Conservation (phyloP, 1,140 invertebrate species). For the Brachionus sp. region DNA sequence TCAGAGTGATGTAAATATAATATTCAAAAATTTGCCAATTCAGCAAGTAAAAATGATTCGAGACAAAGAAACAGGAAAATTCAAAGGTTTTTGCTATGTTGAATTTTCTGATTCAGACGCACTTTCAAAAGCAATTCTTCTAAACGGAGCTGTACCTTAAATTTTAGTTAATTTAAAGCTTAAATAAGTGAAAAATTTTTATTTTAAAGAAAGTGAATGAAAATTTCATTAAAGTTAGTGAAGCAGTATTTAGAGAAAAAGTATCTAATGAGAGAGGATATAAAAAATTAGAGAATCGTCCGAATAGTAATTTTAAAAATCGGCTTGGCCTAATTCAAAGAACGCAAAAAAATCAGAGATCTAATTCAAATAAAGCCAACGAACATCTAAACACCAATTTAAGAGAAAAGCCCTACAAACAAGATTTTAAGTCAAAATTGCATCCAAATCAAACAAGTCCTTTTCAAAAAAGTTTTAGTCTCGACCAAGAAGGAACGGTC, state of each 20-base stretch:
- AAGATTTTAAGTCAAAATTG: not conserved
- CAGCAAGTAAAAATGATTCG: constrained; percentile 31
- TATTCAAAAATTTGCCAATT: constrained; percentile 29
- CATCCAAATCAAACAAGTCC: not conserved
- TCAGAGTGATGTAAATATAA: constrained; percentile 6
- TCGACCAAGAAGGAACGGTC: not conserved
- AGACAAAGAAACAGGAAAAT: constrained; percentile 19
- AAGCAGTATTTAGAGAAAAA: not conserved
- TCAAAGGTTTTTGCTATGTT: constrained; percentile 43
- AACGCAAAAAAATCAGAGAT: not conserved
- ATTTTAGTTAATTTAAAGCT: not conserved
- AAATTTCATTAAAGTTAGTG: constrained; percentile 22
- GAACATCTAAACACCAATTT: not conserved
- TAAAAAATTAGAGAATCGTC: not conserved
- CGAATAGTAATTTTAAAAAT: not conserved
- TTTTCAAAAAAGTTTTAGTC: not conserved
- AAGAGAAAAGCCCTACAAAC: not conserved
- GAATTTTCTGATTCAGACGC: constrained; percentile 14
- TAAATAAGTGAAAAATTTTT: not conserved
- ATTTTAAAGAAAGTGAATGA: constrained; percentile 15
- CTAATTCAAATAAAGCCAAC: not conserved
- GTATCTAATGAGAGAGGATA: not conserved
- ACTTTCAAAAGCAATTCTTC: not conserved
- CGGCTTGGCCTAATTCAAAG: not conserved
- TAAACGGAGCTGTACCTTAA: constrained; percentile 19